phyloP scores from a whole-genome alignment of 2,888 invertebrate genomes.

The Ypsolopha sequella region DNA sequence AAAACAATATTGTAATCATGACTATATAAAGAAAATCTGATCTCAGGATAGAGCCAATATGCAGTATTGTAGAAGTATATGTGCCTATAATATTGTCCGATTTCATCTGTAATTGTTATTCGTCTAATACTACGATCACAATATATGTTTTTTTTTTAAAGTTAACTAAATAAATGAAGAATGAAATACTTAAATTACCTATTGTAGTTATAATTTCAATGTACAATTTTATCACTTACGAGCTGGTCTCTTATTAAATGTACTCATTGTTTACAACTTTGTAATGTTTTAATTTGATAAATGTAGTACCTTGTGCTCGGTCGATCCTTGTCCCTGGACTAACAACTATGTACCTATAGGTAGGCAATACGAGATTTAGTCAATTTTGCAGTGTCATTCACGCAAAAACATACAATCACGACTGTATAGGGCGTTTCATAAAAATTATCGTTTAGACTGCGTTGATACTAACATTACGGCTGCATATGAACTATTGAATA shows the following conservation, averaged over 20 bases:
- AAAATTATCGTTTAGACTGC: too few species aligned
- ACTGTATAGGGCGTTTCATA: too few species aligned
- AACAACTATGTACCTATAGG: too few species aligned
- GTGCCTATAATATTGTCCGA: background rate
- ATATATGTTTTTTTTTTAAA: background rate
- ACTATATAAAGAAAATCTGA: background rate
- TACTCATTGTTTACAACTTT: conserved; percentile 32
- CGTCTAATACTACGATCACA: background rate
- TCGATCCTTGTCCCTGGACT: background rate
- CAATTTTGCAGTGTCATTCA: too few species aligned
- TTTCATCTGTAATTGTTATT: background rate
- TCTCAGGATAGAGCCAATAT: background rate
- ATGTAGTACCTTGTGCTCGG: background rate
- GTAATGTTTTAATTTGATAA: background rate
- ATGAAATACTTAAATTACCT: conserved; percentile 4
- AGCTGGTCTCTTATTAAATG: conserved; percentile 65
- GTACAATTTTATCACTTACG: conserved; percentile 16
- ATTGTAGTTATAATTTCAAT: background rate
- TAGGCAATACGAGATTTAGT: too few species aligned
- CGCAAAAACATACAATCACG: too few species aligned
- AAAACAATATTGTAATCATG: too few species aligned
- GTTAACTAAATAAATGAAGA: background rate
- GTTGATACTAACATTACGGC: too few species aligned
- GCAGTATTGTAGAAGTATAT: conserved; percentile 2
- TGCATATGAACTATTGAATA: too few species aligned